Conservation (phyloP, 2,113 vertebrate genomes). For the Hemiscyllium ocellatum region DNA sequence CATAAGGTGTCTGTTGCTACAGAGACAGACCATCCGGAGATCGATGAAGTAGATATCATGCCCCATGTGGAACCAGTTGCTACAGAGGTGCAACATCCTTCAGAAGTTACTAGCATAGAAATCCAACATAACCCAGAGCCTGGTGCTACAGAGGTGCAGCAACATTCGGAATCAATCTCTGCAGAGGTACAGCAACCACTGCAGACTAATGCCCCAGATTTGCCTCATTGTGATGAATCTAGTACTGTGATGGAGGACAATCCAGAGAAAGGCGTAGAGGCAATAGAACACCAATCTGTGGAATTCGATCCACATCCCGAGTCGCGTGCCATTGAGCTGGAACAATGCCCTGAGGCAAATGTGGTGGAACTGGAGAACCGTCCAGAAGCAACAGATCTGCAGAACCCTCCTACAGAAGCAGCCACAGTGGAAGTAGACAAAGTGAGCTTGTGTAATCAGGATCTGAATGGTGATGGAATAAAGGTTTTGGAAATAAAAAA, state of each 20-base stretch:
- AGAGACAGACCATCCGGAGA: neutral
- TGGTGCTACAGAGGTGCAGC: neutral
- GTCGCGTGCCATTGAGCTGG: neutral
- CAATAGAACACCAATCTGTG: neutral
- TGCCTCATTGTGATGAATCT: neutral
- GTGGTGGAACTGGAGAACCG: neutral
- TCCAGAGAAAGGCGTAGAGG: neutral
- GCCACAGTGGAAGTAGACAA: neutral
- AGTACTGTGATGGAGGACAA: neutral
- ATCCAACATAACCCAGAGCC: no score
- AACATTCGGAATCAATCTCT: neutral
- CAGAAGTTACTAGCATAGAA: neutral
- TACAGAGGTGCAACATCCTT: neutral
- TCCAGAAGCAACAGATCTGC: neutral
- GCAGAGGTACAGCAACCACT: neutral
- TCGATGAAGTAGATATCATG: neutral
- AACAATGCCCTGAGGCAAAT: neutral
- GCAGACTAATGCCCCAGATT: neutral
- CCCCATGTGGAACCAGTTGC: neutral
- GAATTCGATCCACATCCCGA: neutral
- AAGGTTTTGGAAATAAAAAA: neutral
- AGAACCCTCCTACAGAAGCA: neutral
- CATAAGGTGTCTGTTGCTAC: neutral
- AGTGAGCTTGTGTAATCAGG: neutral
- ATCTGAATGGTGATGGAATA: neutral